phyloP scores from a whole-genome alignment of 2,113 vertebrate species.

The Hyaena hyaena region DNA sequence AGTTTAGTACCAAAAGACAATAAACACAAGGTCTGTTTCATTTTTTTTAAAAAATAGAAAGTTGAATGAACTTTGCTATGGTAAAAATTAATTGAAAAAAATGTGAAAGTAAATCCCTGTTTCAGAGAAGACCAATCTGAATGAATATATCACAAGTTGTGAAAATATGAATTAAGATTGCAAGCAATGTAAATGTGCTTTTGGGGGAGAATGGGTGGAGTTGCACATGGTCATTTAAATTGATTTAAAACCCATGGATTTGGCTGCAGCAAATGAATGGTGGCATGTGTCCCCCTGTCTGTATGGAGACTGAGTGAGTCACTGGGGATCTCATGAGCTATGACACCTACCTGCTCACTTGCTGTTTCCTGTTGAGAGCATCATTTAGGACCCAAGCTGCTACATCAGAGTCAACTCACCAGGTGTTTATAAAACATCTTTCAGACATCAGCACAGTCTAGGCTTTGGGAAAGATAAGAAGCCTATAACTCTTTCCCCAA shows the following conservation, averaged over 20 bases:
- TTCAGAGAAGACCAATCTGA: slow-evolving; percentile 24
- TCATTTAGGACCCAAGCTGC: neutral
- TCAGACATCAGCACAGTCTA: neutral
- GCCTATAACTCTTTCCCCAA: neutral
- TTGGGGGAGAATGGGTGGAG: neutral
- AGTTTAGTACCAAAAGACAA: neutral
- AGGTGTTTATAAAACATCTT: slow-evolving; percentile 4
- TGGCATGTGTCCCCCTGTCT: neutral
- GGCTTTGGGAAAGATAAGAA: neutral
- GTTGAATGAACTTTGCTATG: neutral
- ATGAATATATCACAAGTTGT: neutral
- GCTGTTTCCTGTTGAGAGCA: neutral
- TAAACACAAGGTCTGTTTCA: neutral
- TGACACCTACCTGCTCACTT: neutral
- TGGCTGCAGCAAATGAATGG: neutral
- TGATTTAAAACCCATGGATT: neutral
- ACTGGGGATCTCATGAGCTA: neutral
- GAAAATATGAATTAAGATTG: slow-evolving; percentile 17
- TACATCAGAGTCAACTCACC: neutral
- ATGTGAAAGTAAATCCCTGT: neutral
- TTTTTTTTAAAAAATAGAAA: slow-evolving; percentile 17
- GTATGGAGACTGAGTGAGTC: neutral
- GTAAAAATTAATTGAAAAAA: slow-evolving; percentile 5
- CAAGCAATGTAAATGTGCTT: neutral
- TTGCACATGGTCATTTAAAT: neutral